phyloP scores from a whole-genome alignment of 2,888 invertebrate species.

The Phaedon cochleariae region DNA sequence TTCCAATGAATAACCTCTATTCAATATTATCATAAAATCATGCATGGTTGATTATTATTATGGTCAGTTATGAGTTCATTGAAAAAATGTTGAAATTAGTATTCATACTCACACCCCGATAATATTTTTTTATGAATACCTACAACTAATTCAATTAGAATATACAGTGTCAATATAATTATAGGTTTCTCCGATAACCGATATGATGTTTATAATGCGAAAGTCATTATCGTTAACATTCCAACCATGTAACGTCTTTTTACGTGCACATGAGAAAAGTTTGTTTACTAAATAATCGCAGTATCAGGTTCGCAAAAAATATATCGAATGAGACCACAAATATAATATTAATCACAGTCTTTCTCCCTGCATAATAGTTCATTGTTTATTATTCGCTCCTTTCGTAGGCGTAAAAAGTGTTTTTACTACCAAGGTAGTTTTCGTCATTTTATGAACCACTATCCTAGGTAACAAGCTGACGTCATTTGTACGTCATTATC shows the following conservation, averaged over 20 bases:
- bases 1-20: background rate
- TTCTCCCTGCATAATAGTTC: too few relatives aligned
- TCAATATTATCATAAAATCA: background rate
- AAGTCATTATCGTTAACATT: background rate
- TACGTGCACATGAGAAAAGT: background rate
- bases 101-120: background rate
- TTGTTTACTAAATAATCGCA: too few relatives aligned
- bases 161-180: background rate
- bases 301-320: too few relatives aligned
- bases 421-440: too few relatives aligned
- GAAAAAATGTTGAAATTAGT: background rate
- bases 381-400: too few relatives aligned
- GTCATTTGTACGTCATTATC: too few relatives aligned
- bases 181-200: background rate
- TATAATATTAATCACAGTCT: too few relatives aligned
- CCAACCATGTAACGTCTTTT: background rate
- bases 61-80: background rate
- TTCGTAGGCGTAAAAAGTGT: too few relatives aligned
- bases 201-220: background rate
- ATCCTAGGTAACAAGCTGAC: too few relatives aligned
- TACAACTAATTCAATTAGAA: background rate
- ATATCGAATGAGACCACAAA: too few relatives aligned
- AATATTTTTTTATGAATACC: background rate
- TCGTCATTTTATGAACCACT: too few relatives aligned
- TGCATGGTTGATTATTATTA: background rate